phyloP scores from a whole-genome alignment of 2,888 invertebrate genomes.

The Mesorhabditis sp. region DNA sequence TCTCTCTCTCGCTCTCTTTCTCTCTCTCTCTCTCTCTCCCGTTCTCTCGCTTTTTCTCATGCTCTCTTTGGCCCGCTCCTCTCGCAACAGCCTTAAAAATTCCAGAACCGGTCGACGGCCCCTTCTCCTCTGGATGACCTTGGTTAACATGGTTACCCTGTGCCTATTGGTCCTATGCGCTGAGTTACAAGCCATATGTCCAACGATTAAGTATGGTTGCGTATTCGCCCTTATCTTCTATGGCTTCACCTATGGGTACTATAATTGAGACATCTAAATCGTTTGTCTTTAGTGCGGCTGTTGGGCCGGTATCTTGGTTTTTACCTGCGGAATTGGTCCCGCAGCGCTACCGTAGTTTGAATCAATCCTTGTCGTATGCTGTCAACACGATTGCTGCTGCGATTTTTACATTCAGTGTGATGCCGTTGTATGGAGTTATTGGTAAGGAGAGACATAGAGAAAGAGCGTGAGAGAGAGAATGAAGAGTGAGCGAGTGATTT shows the following conservation, averaged over 20 bases:
- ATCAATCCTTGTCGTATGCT: slow-evolving; percentile 39
- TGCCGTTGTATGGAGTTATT: slow-evolving; percentile 33
- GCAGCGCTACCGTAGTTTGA: slow-evolving; percentile 40
- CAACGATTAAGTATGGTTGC: slow-evolving; percentile 36
- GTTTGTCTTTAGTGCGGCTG: slow-evolving; percentile 26
- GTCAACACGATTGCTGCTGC: slow-evolving; percentile 42
- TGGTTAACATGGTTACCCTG: slow-evolving; percentile 27
- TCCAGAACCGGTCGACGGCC: slow-evolving; percentile 35
- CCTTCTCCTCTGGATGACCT: slow-evolving; percentile 34
- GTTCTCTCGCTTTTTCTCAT: too few species aligned
- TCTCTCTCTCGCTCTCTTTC: too few species aligned
- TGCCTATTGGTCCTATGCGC: slow-evolving; percentile 33
- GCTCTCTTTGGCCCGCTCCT: too few species aligned
- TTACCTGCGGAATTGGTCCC: slow-evolving; percentile 43
- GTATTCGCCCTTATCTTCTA: slow-evolving; percentile 30
- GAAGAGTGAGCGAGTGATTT: not conserved
- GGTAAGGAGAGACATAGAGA: slow-evolving; percentile 11
- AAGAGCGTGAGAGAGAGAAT: not conserved
- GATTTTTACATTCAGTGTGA: slow-evolving; percentile 34
- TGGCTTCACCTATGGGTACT: slow-evolving; percentile 42
- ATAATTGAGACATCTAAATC: not conserved
- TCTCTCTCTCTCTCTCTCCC: too few species aligned
- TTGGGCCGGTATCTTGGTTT: slow-evolving; percentile 49
- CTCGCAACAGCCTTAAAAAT: not conserved
- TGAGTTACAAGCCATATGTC: slow-evolving; percentile 22